Conservation (phyloP, 92 coral and sea anemone genomes). For the Micromussa lordhowensis region DNA sequence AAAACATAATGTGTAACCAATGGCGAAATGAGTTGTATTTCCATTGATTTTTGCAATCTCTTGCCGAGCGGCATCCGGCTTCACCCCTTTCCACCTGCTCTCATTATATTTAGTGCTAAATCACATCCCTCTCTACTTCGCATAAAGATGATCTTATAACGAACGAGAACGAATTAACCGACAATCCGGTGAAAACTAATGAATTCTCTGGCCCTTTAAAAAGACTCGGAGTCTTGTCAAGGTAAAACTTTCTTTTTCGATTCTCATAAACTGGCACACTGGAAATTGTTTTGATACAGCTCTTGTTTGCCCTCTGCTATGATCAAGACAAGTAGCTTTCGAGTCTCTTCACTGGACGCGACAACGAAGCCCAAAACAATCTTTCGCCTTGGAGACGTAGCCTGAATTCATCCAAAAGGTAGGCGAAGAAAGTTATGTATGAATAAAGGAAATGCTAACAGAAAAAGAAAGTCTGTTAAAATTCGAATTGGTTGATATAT, state of each 20-base stretch:
- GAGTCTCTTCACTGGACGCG: neutral
- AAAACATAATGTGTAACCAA: neutral
- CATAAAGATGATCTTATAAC: neutral
- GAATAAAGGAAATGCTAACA: neutral
- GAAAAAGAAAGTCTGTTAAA: neutral
- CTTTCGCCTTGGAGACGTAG: neutral
- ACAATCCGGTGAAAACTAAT: neutral
- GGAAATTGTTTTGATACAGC: neutral
- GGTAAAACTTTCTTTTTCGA: too few relatives aligned
- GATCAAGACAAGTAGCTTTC: neutral
- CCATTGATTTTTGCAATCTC: slow-evolving; percentile 2
- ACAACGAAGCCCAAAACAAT: neutral
- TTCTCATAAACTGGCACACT: too few relatives aligned
- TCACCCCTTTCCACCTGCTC: neutral
- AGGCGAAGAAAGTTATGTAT: neutral
- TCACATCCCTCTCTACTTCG: neutral
- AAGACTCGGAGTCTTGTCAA: too few relatives aligned
- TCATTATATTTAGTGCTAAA: neutral
- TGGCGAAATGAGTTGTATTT: neutral
- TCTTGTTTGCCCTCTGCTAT: neutral
- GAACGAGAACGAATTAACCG: neutral
- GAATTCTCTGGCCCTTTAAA: neutral
- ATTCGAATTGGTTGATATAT: neutral
- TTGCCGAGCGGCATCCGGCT: neutral
- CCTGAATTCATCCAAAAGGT: neutral